Evolutionary conservation across 2,888 invertebrate species (phyloP).

Genomic region (Acrobasis repandana): DNA sequence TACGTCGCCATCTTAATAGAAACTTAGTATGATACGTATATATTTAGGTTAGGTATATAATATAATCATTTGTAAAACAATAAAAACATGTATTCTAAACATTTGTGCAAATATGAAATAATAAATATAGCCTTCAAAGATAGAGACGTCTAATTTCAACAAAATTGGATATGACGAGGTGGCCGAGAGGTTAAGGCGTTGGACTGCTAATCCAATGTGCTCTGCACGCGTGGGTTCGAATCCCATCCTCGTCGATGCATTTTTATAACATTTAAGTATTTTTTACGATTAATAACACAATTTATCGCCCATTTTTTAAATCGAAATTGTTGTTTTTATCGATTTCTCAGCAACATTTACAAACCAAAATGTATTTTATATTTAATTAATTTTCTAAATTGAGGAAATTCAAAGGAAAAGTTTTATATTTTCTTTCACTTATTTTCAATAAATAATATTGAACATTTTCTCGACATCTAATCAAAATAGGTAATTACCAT

Average conservation of each 20-base stretch:
- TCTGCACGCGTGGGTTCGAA: constrained; percentile 93
- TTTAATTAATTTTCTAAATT: too few relatives aligned
- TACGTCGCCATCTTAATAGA: too few relatives aligned
- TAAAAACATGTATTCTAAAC: neutral
- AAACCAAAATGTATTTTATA: too few relatives aligned
- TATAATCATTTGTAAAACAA: neutral
- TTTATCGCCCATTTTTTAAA: too few relatives aligned
- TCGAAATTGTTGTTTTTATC: too few relatives aligned
- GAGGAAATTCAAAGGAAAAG: neutral
- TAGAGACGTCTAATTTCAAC: constrained; percentile 11
- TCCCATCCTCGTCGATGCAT: constrained; percentile 87
- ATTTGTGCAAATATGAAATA: constrained; percentile 3
- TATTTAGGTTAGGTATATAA: too few relatives aligned
- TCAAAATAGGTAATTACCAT: constrained; percentile 3
- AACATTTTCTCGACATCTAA: neutral
- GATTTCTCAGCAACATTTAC: too few relatives aligned
- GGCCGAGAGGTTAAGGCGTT: constrained; percentile 84
- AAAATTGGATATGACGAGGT: constrained; percentile 63
- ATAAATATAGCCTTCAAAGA: constrained; percentile 1
- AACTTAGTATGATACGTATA: too few relatives aligned
- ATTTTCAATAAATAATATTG: neutral
- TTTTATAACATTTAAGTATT: constrained; percentile 1
- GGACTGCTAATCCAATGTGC: constrained; percentile 93
- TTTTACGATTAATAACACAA: too few relatives aligned
- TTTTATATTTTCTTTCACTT: neutral